Percentiles rank a stretch among this genome's conserved stretches.
phyloP scores from a whole-genome alignment of 2,113 vertebrate species.

The Toxostoma redivivum region DNA sequence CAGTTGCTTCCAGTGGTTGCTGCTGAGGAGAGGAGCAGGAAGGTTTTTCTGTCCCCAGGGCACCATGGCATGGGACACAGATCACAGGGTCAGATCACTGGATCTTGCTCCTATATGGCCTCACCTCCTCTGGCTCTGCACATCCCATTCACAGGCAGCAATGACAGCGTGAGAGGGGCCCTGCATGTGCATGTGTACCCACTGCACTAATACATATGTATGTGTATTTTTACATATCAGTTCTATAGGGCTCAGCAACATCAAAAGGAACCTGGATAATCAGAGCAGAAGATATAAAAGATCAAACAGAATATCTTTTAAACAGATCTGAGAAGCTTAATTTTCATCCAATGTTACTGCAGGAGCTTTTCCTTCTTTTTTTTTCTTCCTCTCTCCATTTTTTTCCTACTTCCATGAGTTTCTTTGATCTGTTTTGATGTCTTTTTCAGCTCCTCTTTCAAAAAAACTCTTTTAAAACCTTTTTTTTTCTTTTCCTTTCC shows the following conservation, averaged over 20 bases:
- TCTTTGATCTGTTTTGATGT: constrained; percentile 80
- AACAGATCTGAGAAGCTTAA: constrained; percentile 74
- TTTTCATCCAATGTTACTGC: constrained; percentile 71
- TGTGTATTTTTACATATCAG: constrained; percentile 70
- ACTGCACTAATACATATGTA: constrained; percentile 69
- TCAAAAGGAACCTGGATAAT: constrained; percentile 75
- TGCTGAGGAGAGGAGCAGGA: neutral
- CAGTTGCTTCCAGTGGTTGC: neutral
- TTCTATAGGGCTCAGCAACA: constrained; percentile 70
- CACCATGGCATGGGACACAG: too few relatives aligned
- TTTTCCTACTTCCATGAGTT: constrained; percentile 55
- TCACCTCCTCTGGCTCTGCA: neutral
- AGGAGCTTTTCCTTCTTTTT: constrained; percentile 43
- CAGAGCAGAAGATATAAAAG: constrained; percentile 74
- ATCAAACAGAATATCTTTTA: constrained; percentile 78
- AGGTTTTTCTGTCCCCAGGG: neutral
- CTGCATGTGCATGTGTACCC: constrained; percentile 11
- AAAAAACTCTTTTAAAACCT: constrained; percentile 58
- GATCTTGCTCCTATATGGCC: fast-evolving
- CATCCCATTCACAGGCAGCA: neutral
- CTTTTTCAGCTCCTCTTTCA: constrained; percentile 67
- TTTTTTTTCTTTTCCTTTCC: neutral
- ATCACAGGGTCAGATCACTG: neutral
- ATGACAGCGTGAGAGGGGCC: neutral
- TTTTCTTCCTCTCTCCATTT: neutral